These are phyloP conservation scores for Drosophila kohkoa DNA, from an alignment of 1,140 invertebrate genomes.

Conservation along the genomic window DNA sequence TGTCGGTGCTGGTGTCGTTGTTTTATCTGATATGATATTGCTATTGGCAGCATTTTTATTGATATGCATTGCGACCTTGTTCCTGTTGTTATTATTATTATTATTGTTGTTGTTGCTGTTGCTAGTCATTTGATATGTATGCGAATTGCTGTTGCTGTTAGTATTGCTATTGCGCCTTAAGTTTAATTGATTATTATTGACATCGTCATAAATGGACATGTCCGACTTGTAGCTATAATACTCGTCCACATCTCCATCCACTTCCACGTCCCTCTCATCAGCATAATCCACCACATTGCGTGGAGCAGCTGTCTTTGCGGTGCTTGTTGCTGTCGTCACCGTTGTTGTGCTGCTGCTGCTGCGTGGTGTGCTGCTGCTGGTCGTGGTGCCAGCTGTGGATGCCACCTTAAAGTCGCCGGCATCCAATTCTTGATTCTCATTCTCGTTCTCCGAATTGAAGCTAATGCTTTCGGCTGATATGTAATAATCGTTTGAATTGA, in stretches of 20 bases:
- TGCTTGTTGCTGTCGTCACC: conserved; percentile 33
- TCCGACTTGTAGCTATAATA: conserved; percentile 72
- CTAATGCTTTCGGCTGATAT: conserved; percentile 82
- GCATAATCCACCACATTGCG: conserved; percentile 46
- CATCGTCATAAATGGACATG: conserved; percentile 81
- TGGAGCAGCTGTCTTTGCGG: conserved; percentile 1
- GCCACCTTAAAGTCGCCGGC: conserved; percentile 65
- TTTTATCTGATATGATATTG: conserved; percentile 65
- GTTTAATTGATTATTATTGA: conserved; percentile 84
- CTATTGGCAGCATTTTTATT: conserved; percentile 48
- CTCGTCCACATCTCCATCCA: conserved; percentile 52
- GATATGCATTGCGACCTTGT: conserved; percentile 64
- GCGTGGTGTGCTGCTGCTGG: neutral
- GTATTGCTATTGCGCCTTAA: conserved; percentile 66
- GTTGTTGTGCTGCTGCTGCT: conserved; percentile 24
- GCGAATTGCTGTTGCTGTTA: conserved; percentile 60
- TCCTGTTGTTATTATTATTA: conserved; percentile 25
- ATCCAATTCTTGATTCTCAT: conserved; percentile 64
- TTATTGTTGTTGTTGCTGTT: conserved; percentile 53
- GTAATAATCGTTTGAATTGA: conserved; percentile 84
- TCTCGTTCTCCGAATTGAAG: conserved; percentile 69
- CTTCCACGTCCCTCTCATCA: conserved; percentile 18
- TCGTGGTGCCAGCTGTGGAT: conserved; percentile 41
- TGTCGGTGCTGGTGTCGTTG: conserved; percentile 17
- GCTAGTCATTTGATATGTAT: conserved; percentile 79